phyloP scores from a whole-genome alignment of 2,113 vertebrate species.

The Triplophysa siluroides region DNA sequence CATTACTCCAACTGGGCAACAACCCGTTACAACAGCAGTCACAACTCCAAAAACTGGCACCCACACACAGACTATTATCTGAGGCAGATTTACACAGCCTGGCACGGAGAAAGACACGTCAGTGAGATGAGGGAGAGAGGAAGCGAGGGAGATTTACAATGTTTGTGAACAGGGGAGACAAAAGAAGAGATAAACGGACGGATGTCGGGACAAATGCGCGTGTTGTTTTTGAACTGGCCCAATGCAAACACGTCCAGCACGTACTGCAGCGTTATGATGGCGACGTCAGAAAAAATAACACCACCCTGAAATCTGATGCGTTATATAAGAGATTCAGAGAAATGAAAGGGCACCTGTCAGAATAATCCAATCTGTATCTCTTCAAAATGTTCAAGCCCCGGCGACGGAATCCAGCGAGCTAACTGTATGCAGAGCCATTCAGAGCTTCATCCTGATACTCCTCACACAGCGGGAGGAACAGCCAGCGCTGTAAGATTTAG shows the following conservation, averaged over 20 bases:
- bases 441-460: slow-evolving; percentile 52
- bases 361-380: slow-evolving; percentile 67
- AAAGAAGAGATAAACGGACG: slow-evolving; percentile 22
- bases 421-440: slow-evolving; percentile 38
- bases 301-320: slow-evolving; percentile 52
- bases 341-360: slow-evolving; percentile 61
- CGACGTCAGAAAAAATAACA: slow-evolving; percentile 30
- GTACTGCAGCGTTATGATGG: slow-evolving; percentile 57
- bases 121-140: slow-evolving; percentile 7
- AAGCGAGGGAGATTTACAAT: slow-evolving; percentile 23
- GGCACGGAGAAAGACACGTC: slow-evolving; percentile 41
- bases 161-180: slow-evolving; percentile 34
- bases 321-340: slow-evolving; percentile 56
- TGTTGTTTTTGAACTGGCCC: slow-evolving; percentile 45
- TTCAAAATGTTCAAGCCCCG: slow-evolving; percentile 60
- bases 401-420: slow-evolving; percentile 47
- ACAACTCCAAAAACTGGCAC: slow-evolving; percentile 66
- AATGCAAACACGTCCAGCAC: slow-evolving; percentile 10
- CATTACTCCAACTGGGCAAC: slow-evolving; percentile 69
- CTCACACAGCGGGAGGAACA: slow-evolving; percentile 51
- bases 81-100: slow-evolving; percentile 64
- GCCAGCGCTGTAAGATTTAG: slow-evolving; percentile 27
- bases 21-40: slow-evolving; percentile 66
- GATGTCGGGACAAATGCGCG: not conserved
- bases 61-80: slow-evolving; percentile 63